Base-by-base conservation (phyloP, 2,797 vertebrate species). In the Acipenser transmontanus region DNA sequence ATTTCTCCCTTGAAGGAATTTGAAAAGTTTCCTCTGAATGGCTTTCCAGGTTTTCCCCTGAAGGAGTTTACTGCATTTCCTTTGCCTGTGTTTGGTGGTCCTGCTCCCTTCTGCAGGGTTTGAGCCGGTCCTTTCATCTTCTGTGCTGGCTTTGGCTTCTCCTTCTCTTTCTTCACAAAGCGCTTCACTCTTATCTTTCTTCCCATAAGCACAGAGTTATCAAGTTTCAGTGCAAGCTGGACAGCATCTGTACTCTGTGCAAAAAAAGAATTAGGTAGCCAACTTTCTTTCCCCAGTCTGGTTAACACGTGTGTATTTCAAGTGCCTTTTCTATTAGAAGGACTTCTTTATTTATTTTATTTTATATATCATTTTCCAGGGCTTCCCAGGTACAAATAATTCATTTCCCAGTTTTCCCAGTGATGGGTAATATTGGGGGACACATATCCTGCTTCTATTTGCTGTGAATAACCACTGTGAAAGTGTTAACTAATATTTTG, bases 171-270 rank as follows among this genome's bases (percentile, higher is more conserved):
- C 73, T 83, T 86, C 66, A 87, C 65, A 0, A 89, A 91, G 47
- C 89, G 82, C 66, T 83, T 87, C 34, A 92, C 85, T 3, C 90
- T 70, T 61, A 92, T 56, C 7, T 79, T 64, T 12, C 89, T 69
- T 6, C 82, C 78, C 54, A 85, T 80, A 65, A 91, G 78, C 54
- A 73, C 69, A 0, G 81, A 84, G 20, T 73, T 68, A 1, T 91
- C 73, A 66, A 90, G 78, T 11, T 87, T 77, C 74, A 91, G 34
- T 0, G 90, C 89, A 64, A 92, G 64, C 82, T 87, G 83, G 9
- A 91, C 89, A 0, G 86, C 76, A 63, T 91, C 90, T 0, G 77
- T 50, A 3, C 68, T 86, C 89, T 1, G 61, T 34, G 34, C 34
- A 34, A 34, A 34, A 34, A 34, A 34, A 34, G 34, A 34, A 34